Percentiles rank a stretch among this genome's conserved stretches.
These are phyloP conservation scores for Caenorhabditis brenneri DNA, from an alignment of 1,140 invertebrate genomes.

Conservation along the genomic window DNA sequence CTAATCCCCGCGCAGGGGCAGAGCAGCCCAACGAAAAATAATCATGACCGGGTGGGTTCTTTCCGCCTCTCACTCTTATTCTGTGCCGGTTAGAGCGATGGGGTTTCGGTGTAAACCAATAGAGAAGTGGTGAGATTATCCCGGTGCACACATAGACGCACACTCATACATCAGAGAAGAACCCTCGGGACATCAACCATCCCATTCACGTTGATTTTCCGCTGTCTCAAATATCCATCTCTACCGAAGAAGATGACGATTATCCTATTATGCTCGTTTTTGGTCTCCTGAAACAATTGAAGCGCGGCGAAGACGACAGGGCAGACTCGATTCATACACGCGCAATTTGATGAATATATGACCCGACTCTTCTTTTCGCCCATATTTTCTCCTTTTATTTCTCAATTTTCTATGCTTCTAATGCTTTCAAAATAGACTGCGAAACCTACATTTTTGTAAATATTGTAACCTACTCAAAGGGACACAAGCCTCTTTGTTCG, in stretches of 20 bases:
- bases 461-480: no score
- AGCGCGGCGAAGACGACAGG: no score
- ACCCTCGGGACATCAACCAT: not conserved
- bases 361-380: conserved; percentile 2
- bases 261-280: not conserved
- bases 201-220: not conserved
- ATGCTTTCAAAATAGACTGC: no score
- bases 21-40: not conserved
- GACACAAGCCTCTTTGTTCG: no score
- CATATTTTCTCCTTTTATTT: not conserved
- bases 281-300: conserved; percentile 20
- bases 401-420: not conserved
- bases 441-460: no score
- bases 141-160: conserved; percentile 15
- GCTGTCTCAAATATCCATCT: not conserved
- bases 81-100: not conserved
- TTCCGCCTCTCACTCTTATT: no score
- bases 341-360: conserved; percentile 42
- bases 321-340: conserved; percentile 5
- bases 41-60: conserved; percentile 7
- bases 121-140: conserved; percentile 43
- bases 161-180: no score
- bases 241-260: not conserved
- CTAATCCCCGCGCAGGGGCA: not conserved
- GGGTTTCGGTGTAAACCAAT: conserved; percentile 33